Conservation (phyloP, 2,113 vertebrate genomes). For the Colius striatus region DNA sequence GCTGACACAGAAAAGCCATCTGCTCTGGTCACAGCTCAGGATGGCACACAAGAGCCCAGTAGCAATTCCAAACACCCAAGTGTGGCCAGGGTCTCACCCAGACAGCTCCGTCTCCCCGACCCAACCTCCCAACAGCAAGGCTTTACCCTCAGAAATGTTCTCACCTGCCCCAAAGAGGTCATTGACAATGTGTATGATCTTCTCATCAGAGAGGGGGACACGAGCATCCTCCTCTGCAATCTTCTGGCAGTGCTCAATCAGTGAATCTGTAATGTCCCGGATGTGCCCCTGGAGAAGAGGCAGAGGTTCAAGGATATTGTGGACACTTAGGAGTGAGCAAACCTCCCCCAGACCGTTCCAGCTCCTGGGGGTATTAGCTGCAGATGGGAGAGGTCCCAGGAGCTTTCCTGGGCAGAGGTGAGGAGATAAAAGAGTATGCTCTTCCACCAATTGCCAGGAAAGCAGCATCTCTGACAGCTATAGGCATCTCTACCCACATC, state of each 20-base stretch:
- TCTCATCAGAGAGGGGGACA: conserved; percentile 77
- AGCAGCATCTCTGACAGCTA: not conserved
- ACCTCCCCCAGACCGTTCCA: fast-evolving
- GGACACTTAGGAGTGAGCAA: not conserved
- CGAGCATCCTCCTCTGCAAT: conserved; percentile 79
- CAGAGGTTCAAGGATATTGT: not conserved
- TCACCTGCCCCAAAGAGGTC: conserved; percentile 96
- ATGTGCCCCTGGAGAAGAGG: conserved; percentile 80
- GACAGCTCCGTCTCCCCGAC: fast-evolving
- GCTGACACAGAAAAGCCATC: not conserved
- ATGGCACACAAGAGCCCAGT: fast-evolving
- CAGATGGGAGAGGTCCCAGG: not conserved
- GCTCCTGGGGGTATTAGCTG: not conserved
- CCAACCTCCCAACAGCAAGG: not conserved
- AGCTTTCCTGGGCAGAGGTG: not conserved
- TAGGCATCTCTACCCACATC: not conserved
- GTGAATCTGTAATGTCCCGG: conserved; percentile 91
- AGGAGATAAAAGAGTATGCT: too few relatives aligned
- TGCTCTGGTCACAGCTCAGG: not conserved
- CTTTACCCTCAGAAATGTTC: not conserved
- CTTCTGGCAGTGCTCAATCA: conserved; percentile 89
- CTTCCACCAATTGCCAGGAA: not conserved
- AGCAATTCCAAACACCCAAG: not conserved
- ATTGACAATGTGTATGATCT: conserved; percentile 82
- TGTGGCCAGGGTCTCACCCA: fast-evolving